Base-by-base conservation (phyloP, 2,113 vertebrate species). In the Nannobrachium achirus region DNA sequence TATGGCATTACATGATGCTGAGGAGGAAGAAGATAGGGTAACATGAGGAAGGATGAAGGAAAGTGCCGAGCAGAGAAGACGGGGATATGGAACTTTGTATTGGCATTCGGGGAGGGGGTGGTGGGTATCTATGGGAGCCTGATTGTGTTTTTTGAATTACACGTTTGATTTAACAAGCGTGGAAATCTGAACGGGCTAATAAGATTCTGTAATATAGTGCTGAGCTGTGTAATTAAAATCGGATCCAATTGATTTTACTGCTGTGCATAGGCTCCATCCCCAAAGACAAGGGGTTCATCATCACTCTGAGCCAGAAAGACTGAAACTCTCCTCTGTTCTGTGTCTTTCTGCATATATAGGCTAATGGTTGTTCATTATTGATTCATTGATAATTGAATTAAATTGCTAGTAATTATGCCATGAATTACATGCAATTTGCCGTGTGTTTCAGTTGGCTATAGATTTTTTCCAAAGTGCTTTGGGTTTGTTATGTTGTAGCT, bases 221-320 rank as follows among this genome's bases (percentile, higher is more conserved):
- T 25, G 39, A 84, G 70, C 65, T 65, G 11, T 75, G 52, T 79
- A 64, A 87, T 88, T 88, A 83, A 85, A 85, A 79, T 64, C 20
- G 11, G 71, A 77, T 78, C 80, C 71, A 70, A 83, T 64, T 78
- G 79, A 87, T 71, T 84, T 72, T 18, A 58, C 68, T 69, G 59
- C 64, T 81, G 69, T 76, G 72, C 72, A 74, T n/a, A 52, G 44
- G 63, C 69, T 68, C 51, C 49, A 18, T 71, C 66, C 63, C 69
- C 44, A 74, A 73, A 73, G 60, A 65, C 50, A 2, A 52, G 25
- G 40, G 50, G 56, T 45, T 63, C 40, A 7, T 63, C 40, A 7
- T 42, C 72, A 39, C 10, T 18, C 70, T 57, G 60, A 59, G 63
- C 33, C 2, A 8, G 25, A 60, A 63, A 0, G 38, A 52, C 40